Evolutionary conservation across 2,113 vertebrate species (phyloP), one percentile per base, ranked within the genome.

Genomic region (Lampris megalopsis): DNA sequence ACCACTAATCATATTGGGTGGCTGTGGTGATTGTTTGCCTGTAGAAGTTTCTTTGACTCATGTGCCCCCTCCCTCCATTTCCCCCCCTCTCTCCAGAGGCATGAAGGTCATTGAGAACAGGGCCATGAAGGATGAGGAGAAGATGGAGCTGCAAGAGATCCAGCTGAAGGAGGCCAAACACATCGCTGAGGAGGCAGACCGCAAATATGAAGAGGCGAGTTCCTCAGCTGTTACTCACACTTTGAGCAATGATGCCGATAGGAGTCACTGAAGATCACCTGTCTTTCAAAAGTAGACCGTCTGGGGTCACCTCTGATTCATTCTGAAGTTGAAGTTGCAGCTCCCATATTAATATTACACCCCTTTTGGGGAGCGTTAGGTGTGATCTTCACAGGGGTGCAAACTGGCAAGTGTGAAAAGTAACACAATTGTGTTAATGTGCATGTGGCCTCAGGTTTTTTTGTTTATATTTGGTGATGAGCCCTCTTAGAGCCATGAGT

Each of bases 61-160:
- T n/a, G 24, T 24, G 24, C 24, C 10, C 13, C 3, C 0, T 71
- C 40, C 57, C 77, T 35, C 35, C 43, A 0, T 66, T 83, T 79
- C 60, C 1, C 1, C 58, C 79, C 86, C 80, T 24, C 24, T 24
- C 24, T 75, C 56, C 93, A 99, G 98, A 96, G 98, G 98, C 78
- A 99, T 99, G 98, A 99, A 99, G 92, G 98, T 99, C 70, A 99
- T 99, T 95, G 98, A 99, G 92, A 99, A 98, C 79, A 95, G 98
- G 91, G 98, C 98, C 70, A 94, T 97, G 92, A 99, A 99, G 90
- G 98, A 99, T 85, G 98, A 99, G 87, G 98, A 99, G 93, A 99
- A 99, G 92, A 98, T 99, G 97, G 98, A 97, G 84, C 93, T 99
- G 88, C 98, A 99, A 85, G 98, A 99, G 95, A 97, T 99, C 94